Evolutionary conservation across 2,113 vertebrate genomes (phyloP).

Genomic region (Dromaius novaehollandiae): DNA sequence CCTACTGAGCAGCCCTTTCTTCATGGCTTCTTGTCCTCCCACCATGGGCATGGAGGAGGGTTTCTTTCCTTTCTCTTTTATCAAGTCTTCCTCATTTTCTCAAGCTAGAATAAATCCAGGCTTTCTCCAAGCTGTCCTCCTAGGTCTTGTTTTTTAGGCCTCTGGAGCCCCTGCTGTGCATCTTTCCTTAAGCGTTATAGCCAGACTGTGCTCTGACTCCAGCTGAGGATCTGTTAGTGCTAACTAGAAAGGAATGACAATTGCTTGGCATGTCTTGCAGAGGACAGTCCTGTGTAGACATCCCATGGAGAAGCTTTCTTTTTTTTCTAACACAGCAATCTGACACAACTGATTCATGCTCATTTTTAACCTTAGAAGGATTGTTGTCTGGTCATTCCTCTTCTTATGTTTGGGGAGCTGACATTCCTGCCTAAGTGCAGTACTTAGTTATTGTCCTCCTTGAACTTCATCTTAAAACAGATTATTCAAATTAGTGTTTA

Average conservation of each 20-base stretch:
- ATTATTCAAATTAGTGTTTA: not conserved
- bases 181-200: not conserved
- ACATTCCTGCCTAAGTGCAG: not conserved
- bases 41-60: rapidly evolving
- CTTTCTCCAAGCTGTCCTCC: not conserved
- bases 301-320: not conserved
- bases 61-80: not conserved
- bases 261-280: not conserved
- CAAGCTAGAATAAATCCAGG: not conserved
- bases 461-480: not conserved
- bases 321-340: not conserved
- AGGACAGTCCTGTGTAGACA: not conserved
- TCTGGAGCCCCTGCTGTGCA: not conserved
- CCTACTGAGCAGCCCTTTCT: not conserved
- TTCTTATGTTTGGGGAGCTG: not conserved
- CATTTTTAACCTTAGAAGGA: not conserved
- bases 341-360: not conserved
- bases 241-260: not conserved
- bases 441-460: not conserved
- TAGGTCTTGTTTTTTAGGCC: not conserved
- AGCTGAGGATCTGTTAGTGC: not conserved
- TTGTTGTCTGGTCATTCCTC: not conserved
- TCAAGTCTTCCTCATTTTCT: not conserved
- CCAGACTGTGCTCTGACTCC: not conserved
- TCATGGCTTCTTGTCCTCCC: not conserved